Conservation (phyloP, 2,797 vertebrate species). For the Coendou prehensilis region DNA sequence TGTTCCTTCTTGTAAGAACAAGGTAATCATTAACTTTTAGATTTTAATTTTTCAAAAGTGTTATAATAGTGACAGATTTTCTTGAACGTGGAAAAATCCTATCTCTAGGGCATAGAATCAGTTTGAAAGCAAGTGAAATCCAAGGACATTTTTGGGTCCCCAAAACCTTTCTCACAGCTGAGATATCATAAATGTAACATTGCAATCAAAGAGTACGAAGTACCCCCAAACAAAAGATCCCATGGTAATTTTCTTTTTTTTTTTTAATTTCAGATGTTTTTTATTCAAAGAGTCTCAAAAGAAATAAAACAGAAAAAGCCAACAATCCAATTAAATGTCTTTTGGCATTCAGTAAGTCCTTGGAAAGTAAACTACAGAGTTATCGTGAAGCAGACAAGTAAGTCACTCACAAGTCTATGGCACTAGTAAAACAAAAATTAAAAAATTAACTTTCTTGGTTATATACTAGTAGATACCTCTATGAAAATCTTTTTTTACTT, state of each 20-base stretch:
- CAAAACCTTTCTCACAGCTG: constrained; percentile 18
- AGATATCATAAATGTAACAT: not conserved
- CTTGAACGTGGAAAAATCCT: constrained; percentile 1
- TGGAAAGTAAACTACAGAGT: not conserved
- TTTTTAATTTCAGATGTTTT: not conserved
- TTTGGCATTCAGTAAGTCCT: not conserved
- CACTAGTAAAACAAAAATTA: not conserved
- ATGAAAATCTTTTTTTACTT: not conserved
- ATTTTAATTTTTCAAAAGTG: constrained; percentile 56
- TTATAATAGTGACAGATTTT: constrained; percentile 26
- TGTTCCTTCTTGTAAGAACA: constrained; percentile 5
- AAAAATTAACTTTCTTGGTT: not conserved
- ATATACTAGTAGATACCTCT: not conserved
- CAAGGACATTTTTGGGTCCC: not conserved
- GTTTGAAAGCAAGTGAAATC: constrained; percentile 48
- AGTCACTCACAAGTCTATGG: not conserved
- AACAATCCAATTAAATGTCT: not conserved
- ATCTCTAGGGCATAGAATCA: not conserved
- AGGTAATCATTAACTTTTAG: not conserved
- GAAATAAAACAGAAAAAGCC: not conserved
- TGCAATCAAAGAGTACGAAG: constrained; percentile 10
- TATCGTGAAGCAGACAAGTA: not conserved
- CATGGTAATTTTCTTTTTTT: not conserved
- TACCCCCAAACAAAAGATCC: constrained; percentile 48
- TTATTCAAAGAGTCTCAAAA: not conserved